phyloP scores from a whole-genome alignment of 2,888 invertebrate genomes.

The Machimus atricapillus region DNA sequence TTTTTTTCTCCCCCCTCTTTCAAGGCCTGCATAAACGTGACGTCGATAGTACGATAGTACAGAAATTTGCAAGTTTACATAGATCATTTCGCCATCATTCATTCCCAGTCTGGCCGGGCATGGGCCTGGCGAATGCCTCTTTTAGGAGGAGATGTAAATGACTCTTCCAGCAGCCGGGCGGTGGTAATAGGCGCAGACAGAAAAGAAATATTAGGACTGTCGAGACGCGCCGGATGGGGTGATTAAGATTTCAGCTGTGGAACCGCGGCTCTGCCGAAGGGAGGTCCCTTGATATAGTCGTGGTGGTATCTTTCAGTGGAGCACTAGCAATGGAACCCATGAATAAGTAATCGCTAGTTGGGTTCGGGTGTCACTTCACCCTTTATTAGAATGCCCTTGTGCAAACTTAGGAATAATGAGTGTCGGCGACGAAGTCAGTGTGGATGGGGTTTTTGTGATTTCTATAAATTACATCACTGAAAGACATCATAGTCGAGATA shows the following conservation, averaged over 20 bases:
- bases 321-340: neutral
- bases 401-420: neutral
- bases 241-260: neutral
- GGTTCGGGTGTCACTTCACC: neutral
- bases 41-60: neutral
- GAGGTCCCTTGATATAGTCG: neutral
- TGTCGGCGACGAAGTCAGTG: neutral
- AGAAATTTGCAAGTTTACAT: conserved; percentile 16
- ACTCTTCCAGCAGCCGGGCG: neutral
- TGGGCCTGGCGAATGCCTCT: neutral
- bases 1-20: neutral
- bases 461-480: neutral
- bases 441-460: neutral
- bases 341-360: neutral
- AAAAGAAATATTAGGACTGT: neutral
- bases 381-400: neutral
- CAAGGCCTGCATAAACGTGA: neutral
- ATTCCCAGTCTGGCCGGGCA: neutral
- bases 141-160: neutral
- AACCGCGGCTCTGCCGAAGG: neutral
- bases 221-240: neutral
- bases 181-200: neutral
- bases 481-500: neutral
- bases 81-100: neutral
- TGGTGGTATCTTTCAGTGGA: neutral